A percentile compares a stretch with the other conserved stretches of the same genome.
Conservation (phyloP, 2,888 invertebrate genomes). For the Dynastes grantii region DNA sequence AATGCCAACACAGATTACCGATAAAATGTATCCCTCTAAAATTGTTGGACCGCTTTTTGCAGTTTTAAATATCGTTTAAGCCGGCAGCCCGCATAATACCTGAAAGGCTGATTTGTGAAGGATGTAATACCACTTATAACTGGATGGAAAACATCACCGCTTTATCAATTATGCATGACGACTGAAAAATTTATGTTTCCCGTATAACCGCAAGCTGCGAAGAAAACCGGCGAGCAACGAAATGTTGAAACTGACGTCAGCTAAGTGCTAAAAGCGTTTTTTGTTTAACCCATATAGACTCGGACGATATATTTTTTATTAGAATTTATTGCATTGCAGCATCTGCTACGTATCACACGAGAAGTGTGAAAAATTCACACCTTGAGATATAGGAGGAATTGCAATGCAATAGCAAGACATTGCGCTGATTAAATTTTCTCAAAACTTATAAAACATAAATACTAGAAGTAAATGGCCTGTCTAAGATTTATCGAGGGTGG, state of each 20-base stretch:
- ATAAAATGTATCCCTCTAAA: not conserved
- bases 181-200: not conserved
- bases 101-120: not conserved
- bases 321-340: not conserved
- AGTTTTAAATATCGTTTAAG: constrained; percentile 13
- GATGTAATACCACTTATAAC: constrained; percentile 6
- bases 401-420: not conserved
- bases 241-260: not conserved
- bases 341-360: not conserved
- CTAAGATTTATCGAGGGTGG: too few relatives aligned
- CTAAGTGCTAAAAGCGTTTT: too few relatives aligned
- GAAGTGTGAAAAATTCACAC: not conserved
- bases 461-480: too few relatives aligned
- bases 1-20: too few relatives aligned
- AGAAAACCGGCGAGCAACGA: not conserved
- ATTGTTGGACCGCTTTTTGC: not conserved
- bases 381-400: not conserved
- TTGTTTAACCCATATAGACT: too few relatives aligned
- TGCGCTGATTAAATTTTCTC: too few relatives aligned
- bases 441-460: too few relatives aligned
- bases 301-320: too few relatives aligned
- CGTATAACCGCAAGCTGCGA: not conserved
- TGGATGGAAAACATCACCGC: not conserved
- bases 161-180: constrained; percentile 8
- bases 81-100: not conserved